Conservation (phyloP, 2,797 vertebrate species). For the Urosaurus nigricauda region DNA sequence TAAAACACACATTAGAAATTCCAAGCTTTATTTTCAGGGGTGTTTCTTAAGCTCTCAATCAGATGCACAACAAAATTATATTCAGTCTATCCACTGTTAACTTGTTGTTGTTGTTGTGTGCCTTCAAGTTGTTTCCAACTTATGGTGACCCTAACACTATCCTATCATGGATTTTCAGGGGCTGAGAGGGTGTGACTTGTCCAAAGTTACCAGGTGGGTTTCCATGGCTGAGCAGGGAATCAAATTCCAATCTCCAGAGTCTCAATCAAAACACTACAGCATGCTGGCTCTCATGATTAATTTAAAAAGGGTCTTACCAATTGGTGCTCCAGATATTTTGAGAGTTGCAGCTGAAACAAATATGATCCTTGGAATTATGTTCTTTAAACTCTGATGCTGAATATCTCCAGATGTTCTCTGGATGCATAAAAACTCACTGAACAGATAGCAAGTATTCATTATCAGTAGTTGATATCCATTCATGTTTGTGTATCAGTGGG, state of each 20-base stretch:
- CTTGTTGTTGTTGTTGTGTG: no score
- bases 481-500: background rate
- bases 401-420: background rate
- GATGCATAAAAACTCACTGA: background rate
- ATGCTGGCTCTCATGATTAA: no score
- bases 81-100: background rate
- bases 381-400: background rate
- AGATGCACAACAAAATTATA: background rate
- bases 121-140: no score
- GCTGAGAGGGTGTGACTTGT: no score
- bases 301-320: no score
- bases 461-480: background rate
- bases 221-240: no score
- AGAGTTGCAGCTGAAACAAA: conserved; percentile 8
- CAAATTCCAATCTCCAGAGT: no score
- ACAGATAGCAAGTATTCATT: background rate
- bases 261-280: no score
- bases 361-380: background rate
- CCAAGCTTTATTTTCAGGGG: background rate
- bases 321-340: background rate
- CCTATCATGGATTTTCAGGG: no score
- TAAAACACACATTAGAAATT: conserved; percentile 11
- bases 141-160: no score
- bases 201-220: no score
- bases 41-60: background rate